Percentiles rank a stretch among this genome's conserved stretches.
These are phyloP conservation scores for Microcaecilia unicolor DNA, from an alignment of 2,797 vertebrate species.

Conservation along the genomic window DNA sequence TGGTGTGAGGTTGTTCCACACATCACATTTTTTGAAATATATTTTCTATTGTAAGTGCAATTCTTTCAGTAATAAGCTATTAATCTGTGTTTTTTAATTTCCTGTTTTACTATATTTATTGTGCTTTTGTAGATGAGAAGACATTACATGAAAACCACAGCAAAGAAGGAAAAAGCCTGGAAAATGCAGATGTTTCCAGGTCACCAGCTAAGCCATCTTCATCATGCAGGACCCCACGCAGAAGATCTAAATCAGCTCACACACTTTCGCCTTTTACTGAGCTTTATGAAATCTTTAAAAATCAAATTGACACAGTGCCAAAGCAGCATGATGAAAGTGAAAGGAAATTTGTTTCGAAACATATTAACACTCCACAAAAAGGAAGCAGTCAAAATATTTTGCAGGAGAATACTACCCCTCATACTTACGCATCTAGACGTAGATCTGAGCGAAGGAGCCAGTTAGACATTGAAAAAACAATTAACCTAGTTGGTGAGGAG, in stretches of 20 bases:
- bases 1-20: no score
- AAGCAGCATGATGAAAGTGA: not conserved
- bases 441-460: not conserved
- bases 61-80: no score
- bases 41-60: no score
- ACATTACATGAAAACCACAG: conserved; percentile 2
- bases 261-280: conserved; percentile 69
- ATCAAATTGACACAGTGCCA: conserved; percentile 39
- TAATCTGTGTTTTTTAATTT: no score
- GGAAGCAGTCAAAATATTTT: not conserved
- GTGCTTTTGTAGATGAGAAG: conserved; percentile 16
- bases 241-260: not conserved
- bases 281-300: conserved; percentile 75
- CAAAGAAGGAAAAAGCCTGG: not conserved
- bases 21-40: no score
- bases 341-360: not conserved
- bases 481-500: fast-evolving
- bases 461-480: not conserved
- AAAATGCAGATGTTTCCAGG: not conserved
- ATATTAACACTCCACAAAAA: not conserved
- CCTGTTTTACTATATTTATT: not conserved
- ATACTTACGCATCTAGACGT: not conserved
- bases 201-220: not conserved
- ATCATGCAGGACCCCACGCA: conserved; percentile 8
- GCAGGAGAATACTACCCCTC: not conserved